Conservation (phyloP, 2,113 vertebrate genomes). For the Ascaphus truei region DNA sequence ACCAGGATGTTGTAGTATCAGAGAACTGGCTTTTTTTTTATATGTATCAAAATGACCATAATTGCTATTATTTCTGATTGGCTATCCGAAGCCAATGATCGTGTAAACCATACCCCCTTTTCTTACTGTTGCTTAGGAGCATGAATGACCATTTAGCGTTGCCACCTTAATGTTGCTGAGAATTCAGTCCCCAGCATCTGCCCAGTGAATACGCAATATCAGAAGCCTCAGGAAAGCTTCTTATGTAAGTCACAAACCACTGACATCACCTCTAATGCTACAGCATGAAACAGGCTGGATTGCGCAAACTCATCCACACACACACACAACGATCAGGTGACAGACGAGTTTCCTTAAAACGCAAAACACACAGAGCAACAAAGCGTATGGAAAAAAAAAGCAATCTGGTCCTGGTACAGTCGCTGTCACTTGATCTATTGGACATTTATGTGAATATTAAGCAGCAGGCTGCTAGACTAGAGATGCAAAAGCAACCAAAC, state of each 20-base stretch:
- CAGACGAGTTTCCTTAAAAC: neutral
- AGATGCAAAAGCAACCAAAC: no score
- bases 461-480: neutral
- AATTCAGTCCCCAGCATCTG: conserved; percentile 32
- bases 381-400: neutral
- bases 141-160: conserved; percentile 36
- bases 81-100: conserved; percentile 26
- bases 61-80: conserved; percentile 29
- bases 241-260: conserved; percentile 61
- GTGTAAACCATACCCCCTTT: conserved; percentile 33
- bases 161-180: conserved; percentile 26
- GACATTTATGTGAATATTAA: neutral
- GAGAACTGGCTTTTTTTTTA: conserved; percentile 15
- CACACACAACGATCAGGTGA: neutral
- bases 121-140: conserved; percentile 38
- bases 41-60: conserved; percentile 30
- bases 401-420: neutral
- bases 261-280: conserved; percentile 60
- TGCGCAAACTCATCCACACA: neutral
- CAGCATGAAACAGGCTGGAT: conserved; percentile 18
- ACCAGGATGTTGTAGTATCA: conserved; percentile 21
- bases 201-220: conserved; percentile 47
- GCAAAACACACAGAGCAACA: neutral
- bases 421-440: neutral
- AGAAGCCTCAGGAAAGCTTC: conserved; percentile 46